Conservation (phyloP, 2,113 vertebrate genomes). For the Phodopus roborovskii region DNA sequence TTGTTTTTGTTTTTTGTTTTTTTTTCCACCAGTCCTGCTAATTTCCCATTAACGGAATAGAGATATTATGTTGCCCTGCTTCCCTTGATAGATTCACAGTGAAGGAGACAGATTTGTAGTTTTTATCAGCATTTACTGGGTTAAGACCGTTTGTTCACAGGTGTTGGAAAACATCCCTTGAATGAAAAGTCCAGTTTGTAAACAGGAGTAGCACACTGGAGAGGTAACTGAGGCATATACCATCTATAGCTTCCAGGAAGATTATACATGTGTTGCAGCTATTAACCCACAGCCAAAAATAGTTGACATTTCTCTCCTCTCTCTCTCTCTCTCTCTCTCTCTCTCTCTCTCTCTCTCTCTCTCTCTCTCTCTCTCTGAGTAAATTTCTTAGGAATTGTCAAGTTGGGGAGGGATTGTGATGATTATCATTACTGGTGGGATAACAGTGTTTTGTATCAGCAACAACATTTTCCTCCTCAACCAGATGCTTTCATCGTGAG, state of each 20-base stretch:
- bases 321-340: background rate
- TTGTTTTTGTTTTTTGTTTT: too few species aligned
- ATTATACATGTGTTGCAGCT: background rate
- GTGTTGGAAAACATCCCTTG: conserved; percentile 58
- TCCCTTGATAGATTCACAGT: conserved; percentile 15
- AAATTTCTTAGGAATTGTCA: conserved; percentile 44
- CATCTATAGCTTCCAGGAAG: background rate
- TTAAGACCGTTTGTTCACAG: conserved; percentile 65
- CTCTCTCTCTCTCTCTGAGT: conserved; percentile 6
- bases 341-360: background rate
- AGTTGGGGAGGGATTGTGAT: conserved; percentile 39
- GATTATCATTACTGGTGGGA: background rate
- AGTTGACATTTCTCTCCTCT: background rate
- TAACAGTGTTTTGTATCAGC: background rate
- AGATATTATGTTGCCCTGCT: background rate
- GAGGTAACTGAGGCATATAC: conserved; percentile 10
- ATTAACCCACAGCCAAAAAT: background rate
- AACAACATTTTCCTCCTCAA: background rate
- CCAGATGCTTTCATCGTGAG: background rate
- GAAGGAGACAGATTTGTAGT: conserved; percentile 60
- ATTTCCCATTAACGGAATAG: conserved; percentile 61
- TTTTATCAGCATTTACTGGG: conserved; percentile 64
- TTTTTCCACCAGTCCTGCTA: conserved; percentile 67
- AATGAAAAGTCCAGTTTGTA: conserved; percentile 61
- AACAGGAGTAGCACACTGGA: conserved; percentile 20